A percentile compares a stretch with the other conserved stretches of the same genome.
Evolutionary conservation across 2,888 invertebrate species (phyloP).

Genomic region (Drosophila rubida): DNA sequence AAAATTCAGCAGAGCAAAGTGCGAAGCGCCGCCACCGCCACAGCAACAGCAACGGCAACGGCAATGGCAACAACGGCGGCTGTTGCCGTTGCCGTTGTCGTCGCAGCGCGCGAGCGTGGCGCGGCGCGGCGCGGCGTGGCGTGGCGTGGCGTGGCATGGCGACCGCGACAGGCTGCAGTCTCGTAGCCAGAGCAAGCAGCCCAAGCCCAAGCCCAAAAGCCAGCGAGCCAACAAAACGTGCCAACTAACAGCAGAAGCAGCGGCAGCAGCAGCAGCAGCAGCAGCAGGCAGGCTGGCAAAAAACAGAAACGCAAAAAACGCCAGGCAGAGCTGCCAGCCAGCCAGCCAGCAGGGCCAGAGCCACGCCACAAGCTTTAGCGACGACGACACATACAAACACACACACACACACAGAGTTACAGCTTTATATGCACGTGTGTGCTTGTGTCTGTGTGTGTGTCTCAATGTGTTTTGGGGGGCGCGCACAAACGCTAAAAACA

Average conservation of each 20-base stretch:
- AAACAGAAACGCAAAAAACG: slow-evolving; percentile 77
- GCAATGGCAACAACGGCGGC: too few relatives aligned
- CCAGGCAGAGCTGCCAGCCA: slow-evolving; percentile 65
- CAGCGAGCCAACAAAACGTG: slow-evolving; percentile 76
- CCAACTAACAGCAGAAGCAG: slow-evolving; percentile 67
- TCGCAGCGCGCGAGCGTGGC: slow-evolving; percentile 42
- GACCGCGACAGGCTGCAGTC: slow-evolving; percentile 70
- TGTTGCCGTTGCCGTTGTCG: slow-evolving; percentile 44
- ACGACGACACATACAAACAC: slow-evolving; percentile 53
- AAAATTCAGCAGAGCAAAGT: slow-evolving; percentile 83
- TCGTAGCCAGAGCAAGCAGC: slow-evolving; percentile 45
- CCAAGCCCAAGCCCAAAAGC: slow-evolving; percentile 71
- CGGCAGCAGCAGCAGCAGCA: slow-evolving; percentile 50
- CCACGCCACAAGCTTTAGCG: slow-evolving; percentile 78
- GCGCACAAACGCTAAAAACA: slow-evolving; percentile 77
- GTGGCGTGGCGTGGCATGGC: slow-evolving; percentile 42
- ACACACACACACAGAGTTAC: slow-evolving; percentile 15
- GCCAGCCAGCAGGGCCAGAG: slow-evolving; percentile 60
- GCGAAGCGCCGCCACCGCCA: slow-evolving; percentile 77
- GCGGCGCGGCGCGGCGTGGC: slow-evolving; percentile 26
- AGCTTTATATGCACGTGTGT: slow-evolving; percentile 9
- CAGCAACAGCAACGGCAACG: background rate
- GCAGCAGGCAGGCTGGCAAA: slow-evolving; percentile 59
- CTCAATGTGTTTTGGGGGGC: slow-evolving; percentile 58
- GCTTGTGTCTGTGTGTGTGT: slow-evolving; percentile 24